phyloP scores from a whole-genome alignment of 2,888 invertebrate genomes.

The Pemphredon lugubris region DNA sequence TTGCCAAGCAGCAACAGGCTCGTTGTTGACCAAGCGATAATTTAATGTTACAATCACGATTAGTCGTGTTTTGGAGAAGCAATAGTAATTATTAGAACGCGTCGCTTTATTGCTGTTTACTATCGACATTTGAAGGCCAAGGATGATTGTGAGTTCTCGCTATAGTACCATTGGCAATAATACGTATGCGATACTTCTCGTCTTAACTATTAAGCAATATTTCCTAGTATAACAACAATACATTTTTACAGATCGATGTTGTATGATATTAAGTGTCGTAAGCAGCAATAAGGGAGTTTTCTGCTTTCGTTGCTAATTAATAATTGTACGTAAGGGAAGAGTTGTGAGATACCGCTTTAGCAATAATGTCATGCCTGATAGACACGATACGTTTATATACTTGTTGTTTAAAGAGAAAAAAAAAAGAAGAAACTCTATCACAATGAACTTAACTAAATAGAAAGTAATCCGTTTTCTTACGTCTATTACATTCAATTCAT shows the following conservation, averaged over 20 bases:
- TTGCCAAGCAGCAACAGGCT: constrained; percentile 27
- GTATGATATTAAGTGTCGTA: constrained; percentile 27
- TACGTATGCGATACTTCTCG: constrained; percentile 22
- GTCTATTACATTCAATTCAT: neutral
- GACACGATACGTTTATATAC: constrained; percentile 6
- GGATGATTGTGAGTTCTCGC: constrained; percentile 10
- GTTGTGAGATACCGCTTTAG: constrained; percentile 24
- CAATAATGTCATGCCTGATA: constrained; percentile 34
- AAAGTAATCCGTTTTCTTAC: constrained; percentile 15
- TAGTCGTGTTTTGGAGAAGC: constrained; percentile 44
- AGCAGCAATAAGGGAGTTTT: constrained; percentile 43
- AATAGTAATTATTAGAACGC: constrained; percentile 49
- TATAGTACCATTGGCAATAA: constrained; percentile 49
- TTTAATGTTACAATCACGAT: constrained; percentile 19
- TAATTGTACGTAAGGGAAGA: constrained; percentile 22
- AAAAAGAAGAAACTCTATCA: constrained; percentile 21
- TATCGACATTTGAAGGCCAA: constrained; percentile 10
- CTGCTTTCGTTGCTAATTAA: constrained; percentile 20
- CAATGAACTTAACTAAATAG: neutral
- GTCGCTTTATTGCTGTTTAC: constrained; percentile 56
- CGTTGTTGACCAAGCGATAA: constrained; percentile 36
- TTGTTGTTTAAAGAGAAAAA: constrained; percentile 34
- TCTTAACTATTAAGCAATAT: constrained; percentile 51
- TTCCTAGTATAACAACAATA: constrained; percentile 38
- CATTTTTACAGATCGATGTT: constrained; percentile 34